Evolutionary conservation across 1,140 invertebrate species (phyloP).

Genomic region (Dendrolimus punctatus): DNA sequence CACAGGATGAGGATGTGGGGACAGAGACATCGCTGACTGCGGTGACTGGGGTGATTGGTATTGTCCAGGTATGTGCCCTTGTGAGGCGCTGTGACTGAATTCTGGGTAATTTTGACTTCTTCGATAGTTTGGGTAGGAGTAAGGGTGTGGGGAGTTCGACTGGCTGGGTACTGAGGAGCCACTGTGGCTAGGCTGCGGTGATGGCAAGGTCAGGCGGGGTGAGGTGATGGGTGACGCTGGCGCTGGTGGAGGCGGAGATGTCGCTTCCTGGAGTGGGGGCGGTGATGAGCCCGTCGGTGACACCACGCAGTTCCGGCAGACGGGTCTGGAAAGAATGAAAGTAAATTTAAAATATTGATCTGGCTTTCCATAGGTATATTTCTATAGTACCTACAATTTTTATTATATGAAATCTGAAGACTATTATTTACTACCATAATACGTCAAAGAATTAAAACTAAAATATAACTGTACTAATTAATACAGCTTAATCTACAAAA

Average conservation of each 20-base stretch:
- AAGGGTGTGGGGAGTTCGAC: constrained; percentile 50
- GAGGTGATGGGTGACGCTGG: constrained; percentile 35
- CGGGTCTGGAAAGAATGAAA: constrained; percentile 66
- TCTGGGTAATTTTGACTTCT: constrained; percentile 42
- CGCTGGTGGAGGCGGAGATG: constrained; percentile 49
- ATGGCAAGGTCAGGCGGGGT: constrained; percentile 28
- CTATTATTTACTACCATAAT: no score
- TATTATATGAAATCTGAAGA: no score
- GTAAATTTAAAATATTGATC: no score
- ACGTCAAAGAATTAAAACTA: no score
- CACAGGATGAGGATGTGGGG: constrained; percentile 64
- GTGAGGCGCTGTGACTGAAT: constrained; percentile 41
- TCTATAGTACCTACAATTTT: no score
- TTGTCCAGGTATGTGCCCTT: constrained; percentile 38
- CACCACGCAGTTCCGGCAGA: constrained; percentile 72
- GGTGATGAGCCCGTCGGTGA: constrained; percentile 60
- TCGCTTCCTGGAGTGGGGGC: constrained; percentile 42
- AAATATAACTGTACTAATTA: no score
- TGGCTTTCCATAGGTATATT: no score
- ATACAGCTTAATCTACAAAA: no score
- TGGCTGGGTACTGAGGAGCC: constrained; percentile 48
- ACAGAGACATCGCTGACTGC: constrained; percentile 56
- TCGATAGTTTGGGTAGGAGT: constrained; percentile 48
- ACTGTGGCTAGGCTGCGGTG: constrained; percentile 51
- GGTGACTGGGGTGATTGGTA: constrained; percentile 53